Evolutionary conservation across 2,113 vertebrate genomes (phyloP), one percentile per base, ranked within the genome.

Genomic region (Vulpes lagopus): DNA sequence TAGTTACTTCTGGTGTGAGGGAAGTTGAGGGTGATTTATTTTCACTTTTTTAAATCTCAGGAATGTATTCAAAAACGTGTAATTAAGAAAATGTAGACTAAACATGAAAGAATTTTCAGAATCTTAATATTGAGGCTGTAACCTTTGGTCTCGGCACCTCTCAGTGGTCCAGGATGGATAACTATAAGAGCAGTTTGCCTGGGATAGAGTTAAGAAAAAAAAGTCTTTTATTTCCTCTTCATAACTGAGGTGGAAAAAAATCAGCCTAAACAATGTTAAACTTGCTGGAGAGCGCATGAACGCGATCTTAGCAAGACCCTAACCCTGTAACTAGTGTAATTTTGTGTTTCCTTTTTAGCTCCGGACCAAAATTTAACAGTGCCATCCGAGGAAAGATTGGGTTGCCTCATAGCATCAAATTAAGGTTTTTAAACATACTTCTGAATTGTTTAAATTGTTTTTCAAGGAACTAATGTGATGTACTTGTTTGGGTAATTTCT

Each of bases 321-420:
- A 97, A 97, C 86, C 89, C 96, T 97, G 95, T 98, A 98, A 98
- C 97, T 98, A 98, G 96, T 97, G 83, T 98, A 97, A 98, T 95
- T 95, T 97, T 97, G 87, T 99, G 98, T 98, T 98, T 98, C 98
- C 98, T 99, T 98, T 98, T 97, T 98, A 99, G 99, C 98, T 99
- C 99, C 98, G 99, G 99, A 98, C 99, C 99, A 98, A 99, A 99
- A 99, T 99, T 99, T 99, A 99, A 99, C 98, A 99, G 98, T 99
- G 99, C 99, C 98, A 99, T 99, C 98, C 99, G 99, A 99, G 99
- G 99, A 98, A 99, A 99, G 99, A 99, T 99, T 98, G 99, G 99
- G 98, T 99, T 99, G 99, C 99, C 99, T 98, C 99, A 99, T 98
- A 99, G 98, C 99, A 99, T 99, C 99, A 99, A 99, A 99, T 98